Percentiles rank a stretch among this genome's conserved stretches.
Conservation (phyloP, 1,140 invertebrate species). For the Stegodyphus dumicola region DNA sequence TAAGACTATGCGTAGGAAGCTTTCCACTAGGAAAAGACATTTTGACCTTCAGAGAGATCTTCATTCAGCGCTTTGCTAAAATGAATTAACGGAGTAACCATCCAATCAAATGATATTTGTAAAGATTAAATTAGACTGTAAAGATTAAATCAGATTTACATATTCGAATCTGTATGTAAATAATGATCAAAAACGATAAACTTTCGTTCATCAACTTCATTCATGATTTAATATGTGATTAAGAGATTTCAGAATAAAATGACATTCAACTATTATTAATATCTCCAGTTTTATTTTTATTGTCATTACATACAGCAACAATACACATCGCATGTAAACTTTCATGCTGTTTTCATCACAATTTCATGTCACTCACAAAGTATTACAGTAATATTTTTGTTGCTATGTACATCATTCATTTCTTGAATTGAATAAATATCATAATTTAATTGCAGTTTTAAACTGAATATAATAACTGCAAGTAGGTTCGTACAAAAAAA, state of each 20-base stretch:
- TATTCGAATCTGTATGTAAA: no score
- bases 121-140: no score
- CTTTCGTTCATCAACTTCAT: no score
- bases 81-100: no score
- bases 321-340: constrained; percentile 48
- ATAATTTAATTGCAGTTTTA: not conserved
- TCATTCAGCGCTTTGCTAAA: no score
- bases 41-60: no score
- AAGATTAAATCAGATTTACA: no score
- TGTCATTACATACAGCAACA: constrained; percentile 54
- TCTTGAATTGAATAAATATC: constrained; percentile 12
- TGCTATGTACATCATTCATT: constrained; percentile 29
- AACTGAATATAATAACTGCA: not conserved
- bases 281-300: constrained; percentile 15
- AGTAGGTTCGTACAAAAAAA: not conserved
- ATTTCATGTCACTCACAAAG: constrained; percentile 26
- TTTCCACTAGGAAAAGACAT: no score
- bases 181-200: no score
- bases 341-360: constrained; percentile 27
- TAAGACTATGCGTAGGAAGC: no score
- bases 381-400: constrained; percentile 2
- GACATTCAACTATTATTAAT: constrained; percentile 24
- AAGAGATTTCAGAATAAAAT: not conserved
- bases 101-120: no score
- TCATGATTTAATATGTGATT: not conserved